Evolutionary conservation across 1,140 invertebrate species (phyloP).

Genomic region (Idris sp.): DNA sequence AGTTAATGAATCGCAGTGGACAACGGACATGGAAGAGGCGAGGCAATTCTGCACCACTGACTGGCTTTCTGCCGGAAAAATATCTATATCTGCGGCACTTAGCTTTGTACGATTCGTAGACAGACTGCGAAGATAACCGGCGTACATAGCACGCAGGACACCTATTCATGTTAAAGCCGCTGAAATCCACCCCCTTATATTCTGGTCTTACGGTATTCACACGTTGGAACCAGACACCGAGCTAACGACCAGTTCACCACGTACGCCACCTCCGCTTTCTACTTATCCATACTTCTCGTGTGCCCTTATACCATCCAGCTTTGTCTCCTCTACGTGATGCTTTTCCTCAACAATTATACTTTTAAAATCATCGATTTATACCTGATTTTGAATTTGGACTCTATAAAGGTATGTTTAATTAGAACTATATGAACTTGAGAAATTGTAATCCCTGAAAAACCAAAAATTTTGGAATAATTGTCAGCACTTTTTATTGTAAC

Average conservation of each 20-base stretch:
- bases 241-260: slow-evolving; percentile 50
- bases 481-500: too few relatives aligned
- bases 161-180: slow-evolving; percentile 62
- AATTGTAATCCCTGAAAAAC: too few relatives aligned
- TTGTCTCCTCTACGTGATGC: slow-evolving; percentile 27
- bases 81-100: slow-evolving; percentile 64
- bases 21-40: slow-evolving; percentile 77
- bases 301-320: slow-evolving; percentile 33
- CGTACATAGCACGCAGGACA: slow-evolving; percentile 44
- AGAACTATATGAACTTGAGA: too few relatives aligned
- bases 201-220: slow-evolving; percentile 62
- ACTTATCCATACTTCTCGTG: slow-evolving; percentile 52
- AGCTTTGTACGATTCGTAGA: slow-evolving; percentile 56
- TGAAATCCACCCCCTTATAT: slow-evolving; percentile 64
- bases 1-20: slow-evolving; percentile 77
- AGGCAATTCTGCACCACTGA: slow-evolving; percentile 72
- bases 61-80: slow-evolving; percentile 71
- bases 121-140: slow-evolving; percentile 50
- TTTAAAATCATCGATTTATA: slow-evolving; percentile 13
- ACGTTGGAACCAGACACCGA: slow-evolving; percentile 57
- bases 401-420: too few relatives aligned
- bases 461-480: too few relatives aligned
- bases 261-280: slow-evolving; percentile 49
- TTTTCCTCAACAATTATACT: slow-evolving; percentile 28
- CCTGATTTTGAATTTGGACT: too few relatives aligned